Evolutionary conservation across 2,888 invertebrate genomes (phyloP), one percentile per base, ranked within the genome.

Genomic region (Agrotis segetum): DNA sequence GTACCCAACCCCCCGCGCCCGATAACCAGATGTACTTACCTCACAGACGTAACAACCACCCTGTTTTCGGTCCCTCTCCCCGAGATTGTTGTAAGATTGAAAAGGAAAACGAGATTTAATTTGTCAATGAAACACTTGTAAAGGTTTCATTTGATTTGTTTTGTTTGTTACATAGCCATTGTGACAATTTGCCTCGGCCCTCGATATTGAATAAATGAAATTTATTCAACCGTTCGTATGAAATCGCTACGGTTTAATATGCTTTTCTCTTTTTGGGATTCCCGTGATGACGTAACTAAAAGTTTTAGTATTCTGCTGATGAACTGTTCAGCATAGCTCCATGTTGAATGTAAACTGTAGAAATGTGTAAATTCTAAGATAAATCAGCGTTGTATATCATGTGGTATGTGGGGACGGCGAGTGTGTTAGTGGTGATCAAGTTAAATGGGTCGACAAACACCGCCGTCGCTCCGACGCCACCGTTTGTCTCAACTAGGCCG

Each of bases 401-500:
- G 67, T 74, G 63, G 83, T 74, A 47, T 80, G 65, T 68, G 71
- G 58, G 68, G 67, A 75, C 69, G 73, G 68, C 63, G 63, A 74
- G 56, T 82, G 61, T 74, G 74, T 88, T 85, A 82, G 84, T 84
- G 85, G 83, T 89, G 89, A 91, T 92, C 90, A 89, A 88, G 88
- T 89, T 91, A 94, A 94, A 94, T 94, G 90, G 92, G 92, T 91
- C 92, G 91, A 88, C 88, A 90, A 88, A 90, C 88, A 89, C 82
- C 81, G 85, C 82, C 89, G 90, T 77, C 92, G 88, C 86, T 90
- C 89, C 90, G 93, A 89, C 92, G 93, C 90, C 92, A 88, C 87
- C 90, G 90, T 91, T 91, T 90, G 89, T 89, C 91, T 90, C 92
- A 95, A 94, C 94, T 94, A 93, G 95, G 94, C 92, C 93, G 92